Evolutionary conservation across 2,113 vertebrate genomes (phyloP).

Genomic region (Mormoops blainvillei): DNA sequence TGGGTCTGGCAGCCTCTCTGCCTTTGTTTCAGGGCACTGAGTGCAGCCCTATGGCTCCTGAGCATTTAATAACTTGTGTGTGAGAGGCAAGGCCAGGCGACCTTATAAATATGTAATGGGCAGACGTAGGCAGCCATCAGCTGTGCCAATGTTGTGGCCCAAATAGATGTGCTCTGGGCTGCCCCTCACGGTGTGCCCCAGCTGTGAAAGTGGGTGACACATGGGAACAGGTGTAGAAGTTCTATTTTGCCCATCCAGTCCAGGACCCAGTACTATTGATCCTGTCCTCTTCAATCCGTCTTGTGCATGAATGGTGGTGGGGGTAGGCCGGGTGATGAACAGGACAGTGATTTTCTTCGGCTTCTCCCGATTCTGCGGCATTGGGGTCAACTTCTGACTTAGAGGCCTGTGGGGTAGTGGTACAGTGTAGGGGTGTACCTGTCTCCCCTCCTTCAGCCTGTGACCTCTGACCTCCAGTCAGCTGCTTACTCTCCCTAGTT

Average conservation of each 20-base stretch:
- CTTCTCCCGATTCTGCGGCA: background rate
- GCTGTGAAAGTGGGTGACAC: background rate
- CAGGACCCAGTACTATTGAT: rapidly evolving
- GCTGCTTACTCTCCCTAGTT: background rate
- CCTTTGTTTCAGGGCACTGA: constrained; percentile 59
- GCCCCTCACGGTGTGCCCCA: rapidly evolving
- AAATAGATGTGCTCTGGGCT: background rate
- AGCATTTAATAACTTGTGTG: background rate
- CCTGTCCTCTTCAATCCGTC: background rate
- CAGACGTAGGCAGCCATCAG: background rate
- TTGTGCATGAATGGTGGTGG: rapidly evolving
- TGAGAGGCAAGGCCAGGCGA: constrained; percentile 19
- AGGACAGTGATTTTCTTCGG: background rate
- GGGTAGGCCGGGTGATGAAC: background rate
- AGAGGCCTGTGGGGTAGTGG: background rate
- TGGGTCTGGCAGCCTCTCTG: background rate
- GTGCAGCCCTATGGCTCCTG: constrained; percentile 37
- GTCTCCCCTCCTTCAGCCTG: background rate
- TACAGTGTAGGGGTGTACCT: background rate
- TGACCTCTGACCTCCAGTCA: background rate
- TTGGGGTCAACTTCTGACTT: background rate
- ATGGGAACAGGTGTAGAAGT: background rate
- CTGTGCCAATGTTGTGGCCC: background rate
- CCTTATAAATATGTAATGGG: constrained; percentile 56
- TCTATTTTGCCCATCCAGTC: background rate